These are phyloP conservation scores for Aphidius colemani DNA, from an alignment of 2,888 invertebrate species.

Conservation along the genomic window DNA sequence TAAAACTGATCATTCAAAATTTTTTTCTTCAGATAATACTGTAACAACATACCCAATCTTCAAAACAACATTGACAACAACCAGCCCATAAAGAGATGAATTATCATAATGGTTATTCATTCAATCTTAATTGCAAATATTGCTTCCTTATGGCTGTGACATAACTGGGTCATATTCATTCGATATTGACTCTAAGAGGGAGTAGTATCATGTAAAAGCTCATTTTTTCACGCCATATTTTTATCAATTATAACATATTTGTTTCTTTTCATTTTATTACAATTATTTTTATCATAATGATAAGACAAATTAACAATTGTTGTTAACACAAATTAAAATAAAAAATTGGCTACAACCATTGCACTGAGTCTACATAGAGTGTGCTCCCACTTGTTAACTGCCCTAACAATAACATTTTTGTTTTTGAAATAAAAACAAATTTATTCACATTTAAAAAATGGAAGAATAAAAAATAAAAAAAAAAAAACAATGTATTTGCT, in stretches of 20 bases:
- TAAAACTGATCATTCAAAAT: too few species aligned
- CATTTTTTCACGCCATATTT: constrained; percentile 17
- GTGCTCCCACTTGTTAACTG: too few species aligned
- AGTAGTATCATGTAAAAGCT: constrained; percentile 57
- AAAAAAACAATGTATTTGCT: constrained; percentile 38
- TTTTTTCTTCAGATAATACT: not conserved
- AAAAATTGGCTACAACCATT: not conserved
- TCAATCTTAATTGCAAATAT: constrained; percentile 46
- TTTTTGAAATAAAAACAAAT: not conserved
- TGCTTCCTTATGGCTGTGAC: constrained; percentile 60
- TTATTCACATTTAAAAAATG: constrained; percentile 3
- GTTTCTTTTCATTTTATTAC: too few species aligned
- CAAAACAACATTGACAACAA: too few species aligned
- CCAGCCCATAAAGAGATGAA: too few species aligned
- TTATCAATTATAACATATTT: constrained; percentile 26
- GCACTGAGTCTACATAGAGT: not conserved
- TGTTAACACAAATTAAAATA: not conserved
- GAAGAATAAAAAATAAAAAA: constrained; percentile 26
- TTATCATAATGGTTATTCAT: not conserved
- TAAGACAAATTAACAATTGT: constrained; percentile 1
- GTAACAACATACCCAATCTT: too few species aligned
- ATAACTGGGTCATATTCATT: constrained; percentile 49
- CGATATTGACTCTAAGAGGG: constrained; percentile 59
- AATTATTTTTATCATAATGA: not conserved
- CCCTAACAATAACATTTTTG: not conserved